Base-by-base conservation (phyloP, 2,797 vertebrate genomes). In the Hypotaenidia okinawae region DNA sequence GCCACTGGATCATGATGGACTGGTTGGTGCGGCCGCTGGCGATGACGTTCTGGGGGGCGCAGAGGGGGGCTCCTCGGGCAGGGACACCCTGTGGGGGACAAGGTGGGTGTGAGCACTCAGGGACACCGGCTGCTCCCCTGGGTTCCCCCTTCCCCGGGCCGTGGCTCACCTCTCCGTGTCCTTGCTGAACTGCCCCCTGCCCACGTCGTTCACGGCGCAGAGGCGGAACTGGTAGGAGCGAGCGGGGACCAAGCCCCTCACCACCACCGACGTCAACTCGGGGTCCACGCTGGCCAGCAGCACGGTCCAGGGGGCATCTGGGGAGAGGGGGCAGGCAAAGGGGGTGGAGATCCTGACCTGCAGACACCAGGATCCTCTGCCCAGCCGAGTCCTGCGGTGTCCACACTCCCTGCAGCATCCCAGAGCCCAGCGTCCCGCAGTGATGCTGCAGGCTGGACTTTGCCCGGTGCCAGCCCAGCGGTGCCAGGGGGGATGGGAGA, bases 1-100 rank as follows among this genome's bases (percentile, higher is more conserved):
- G 99, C 99, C 99, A 99, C 97, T 99, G 99, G 97, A 99, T 99
- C 99, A 99, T 99, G 97, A 99, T 99, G 97, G 99, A 99, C 93
- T 99, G 99, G 98, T 99, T 99, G 95, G 99, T 99, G 45, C 99
- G 98, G 66, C 99, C 99, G 0, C 99, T 99, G 78, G 99, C 99
- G 0, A 99, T 99, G 91, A 99, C 99, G 0, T 99, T 99, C 97
- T 99, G 1, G 99, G 98, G 5, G 99, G 98, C 1, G 99, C 99
- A 0, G 99, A 99, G 74, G 99, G 99, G 0, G 99, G 99, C 95
- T 99, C 99, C 96, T 99, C 99, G 0, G 99, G 99, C 63, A 99
- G 98, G 58, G 98, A 98, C 43, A 99, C 98, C 39, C 99, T 99
- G 85, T 4, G 4, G 12, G 32, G 62, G 37, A 82, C 5, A 3